Evolutionary conservation across 2,113 vertebrate species (phyloP).

Genomic region (Zingel zingel): DNA sequence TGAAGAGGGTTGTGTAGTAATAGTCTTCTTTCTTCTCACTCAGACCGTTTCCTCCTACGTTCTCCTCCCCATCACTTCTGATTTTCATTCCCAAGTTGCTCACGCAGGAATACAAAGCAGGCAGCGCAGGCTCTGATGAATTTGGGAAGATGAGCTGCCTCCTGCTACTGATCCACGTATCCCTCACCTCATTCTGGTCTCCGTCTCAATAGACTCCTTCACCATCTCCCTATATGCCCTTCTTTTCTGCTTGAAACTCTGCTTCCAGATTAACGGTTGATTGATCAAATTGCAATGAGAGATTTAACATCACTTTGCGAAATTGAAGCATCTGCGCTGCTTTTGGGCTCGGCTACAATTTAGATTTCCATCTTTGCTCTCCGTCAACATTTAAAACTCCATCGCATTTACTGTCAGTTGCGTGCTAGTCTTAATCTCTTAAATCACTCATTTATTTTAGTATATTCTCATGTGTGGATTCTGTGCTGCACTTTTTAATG

Average conservation of each 20-base stretch:
- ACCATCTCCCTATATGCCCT: constrained; percentile 15
- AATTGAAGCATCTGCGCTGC: constrained; percentile 45
- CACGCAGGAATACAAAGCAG: constrained; percentile 77
- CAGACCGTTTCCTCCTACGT: constrained; percentile 65
- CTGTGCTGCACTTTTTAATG: constrained; percentile 11
- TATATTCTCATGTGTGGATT: constrained; percentile 9
- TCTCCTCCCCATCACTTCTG: constrained; percentile 63
- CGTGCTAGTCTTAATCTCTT: constrained; percentile 24
- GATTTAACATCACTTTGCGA: constrained; percentile 62
- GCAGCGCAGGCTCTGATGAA: constrained; percentile 61
- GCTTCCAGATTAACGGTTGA: constrained; percentile 58
- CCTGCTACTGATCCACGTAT: constrained; percentile 68
- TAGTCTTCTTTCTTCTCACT: constrained; percentile 50
- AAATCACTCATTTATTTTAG: constrained; percentile 27
- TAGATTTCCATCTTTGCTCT: constrained; percentile 53
- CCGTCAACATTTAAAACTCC: constrained; percentile 45
- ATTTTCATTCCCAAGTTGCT: constrained; percentile 69
- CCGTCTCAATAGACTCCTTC: constrained; percentile 47
- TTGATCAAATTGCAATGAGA: constrained; percentile 65
- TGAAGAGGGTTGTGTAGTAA: constrained; percentile 43
- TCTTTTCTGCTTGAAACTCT: constrained; percentile 12
- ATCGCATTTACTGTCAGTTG: constrained; percentile 26
- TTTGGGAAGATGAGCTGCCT: constrained; percentile 69
- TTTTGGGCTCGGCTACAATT: constrained; percentile 30
- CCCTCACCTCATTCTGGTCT: constrained; percentile 59